Evolutionary conservation across 2,888 invertebrate genomes (phyloP).

Genomic region (Cotesia congregata): DNA sequence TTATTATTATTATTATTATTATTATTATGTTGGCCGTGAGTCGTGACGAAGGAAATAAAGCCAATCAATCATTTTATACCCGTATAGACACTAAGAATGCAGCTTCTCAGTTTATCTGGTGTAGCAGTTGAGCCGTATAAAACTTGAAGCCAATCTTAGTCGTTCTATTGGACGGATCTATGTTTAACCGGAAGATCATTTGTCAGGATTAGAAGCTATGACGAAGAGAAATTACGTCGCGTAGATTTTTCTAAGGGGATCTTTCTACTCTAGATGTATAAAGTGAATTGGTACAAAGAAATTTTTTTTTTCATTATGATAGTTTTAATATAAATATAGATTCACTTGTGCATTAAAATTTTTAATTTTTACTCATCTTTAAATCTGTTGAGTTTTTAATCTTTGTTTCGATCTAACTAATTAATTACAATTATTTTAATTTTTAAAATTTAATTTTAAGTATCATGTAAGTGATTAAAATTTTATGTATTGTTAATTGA

Average conservation of each 20-base stretch:
- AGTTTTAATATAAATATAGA: too few species aligned
- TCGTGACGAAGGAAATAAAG: background rate
- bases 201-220: conserved; percentile 59
- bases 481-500: too few species aligned
- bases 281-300: too few species aligned
- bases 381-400: too few species aligned
- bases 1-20: background rate
- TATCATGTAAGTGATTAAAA: too few species aligned
- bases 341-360: too few species aligned
- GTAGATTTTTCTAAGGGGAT: background rate
- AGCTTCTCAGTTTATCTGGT: background rate
- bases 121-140: background rate
- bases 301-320: too few species aligned
- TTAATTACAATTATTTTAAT: too few species aligned
- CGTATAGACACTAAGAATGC: background rate
- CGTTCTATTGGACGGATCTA: conserved; percentile 19
- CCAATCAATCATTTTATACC: background rate
- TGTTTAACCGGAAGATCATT: conserved; percentile 54
- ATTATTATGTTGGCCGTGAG: background rate
- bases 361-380: too few species aligned
- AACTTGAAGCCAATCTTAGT: conserved; percentile 12
- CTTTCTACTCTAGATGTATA: background rate
- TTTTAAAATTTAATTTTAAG: too few species aligned
- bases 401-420: too few species aligned
- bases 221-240: conserved; percentile 42